Base-by-base conservation (phyloP, 2,888 invertebrate genomes). In the Parnassius glacialis region DNA sequence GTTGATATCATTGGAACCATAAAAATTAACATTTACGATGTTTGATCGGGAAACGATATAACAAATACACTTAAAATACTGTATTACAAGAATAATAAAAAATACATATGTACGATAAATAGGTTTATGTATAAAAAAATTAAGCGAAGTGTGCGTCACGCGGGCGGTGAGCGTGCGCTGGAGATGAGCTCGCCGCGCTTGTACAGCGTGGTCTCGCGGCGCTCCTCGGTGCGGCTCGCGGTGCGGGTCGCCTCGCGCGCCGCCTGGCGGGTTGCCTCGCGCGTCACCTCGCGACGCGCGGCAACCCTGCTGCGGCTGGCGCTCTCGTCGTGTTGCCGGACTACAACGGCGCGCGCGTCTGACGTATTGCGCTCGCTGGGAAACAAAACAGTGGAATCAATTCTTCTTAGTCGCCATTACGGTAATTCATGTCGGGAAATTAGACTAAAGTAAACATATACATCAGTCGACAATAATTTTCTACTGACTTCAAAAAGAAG, bases 121-220 rank as follows among this genome's bases (percentile, higher is more conserved):
- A 85, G 77, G 83, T 90, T 83, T 87, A 89, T 88, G 83, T 88
- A 87, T 86, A 85, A 88, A 85, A 87, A 79, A 80, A 79, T 68
- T 75, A 76, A 74, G 75, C 64, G 74, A 64, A 3, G 47, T 13
- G 0, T 11, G 3, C 75, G 87, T 90, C 90, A 90, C 79, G 88
- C 83, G 62, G 84, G 84, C 63, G 80, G 84, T 58, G 83, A 77
- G 56, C 92, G 94, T 65, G 95, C 95, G 84, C 96, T 96, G 52
- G 96, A 95, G 74, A 97, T 96, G 62, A 96, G 89, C 84, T 96
- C 96, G 65, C 95, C 93, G 66, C 96, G 90, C 84, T 96, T 96
- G 93, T 96, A 96, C 20, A 95, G 93, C 59, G 93, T 93, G 65
- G 90, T 66, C 71, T 78, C 77, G 62, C 78, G 79, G 52, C 78